Evolutionary conservation across 2,888 invertebrate species (phyloP), one percentile per base, ranked within the genome.

Genomic region (Caenorhabditis japonica): DNA sequence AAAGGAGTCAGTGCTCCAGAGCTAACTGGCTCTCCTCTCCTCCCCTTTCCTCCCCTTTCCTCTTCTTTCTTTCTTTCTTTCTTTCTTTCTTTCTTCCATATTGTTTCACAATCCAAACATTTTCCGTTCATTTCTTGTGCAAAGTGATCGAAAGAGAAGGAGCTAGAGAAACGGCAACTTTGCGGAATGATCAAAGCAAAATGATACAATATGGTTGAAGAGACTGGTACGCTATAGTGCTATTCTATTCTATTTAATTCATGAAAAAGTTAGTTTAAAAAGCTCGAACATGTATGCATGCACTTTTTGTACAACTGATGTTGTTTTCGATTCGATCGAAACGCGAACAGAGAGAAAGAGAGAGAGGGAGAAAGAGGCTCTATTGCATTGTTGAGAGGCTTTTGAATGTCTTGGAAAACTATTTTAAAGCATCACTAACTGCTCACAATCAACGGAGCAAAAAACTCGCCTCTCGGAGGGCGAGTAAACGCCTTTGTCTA

Each of bases 381-480:
- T 58, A 44, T 56, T 49, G 56, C 51, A 55, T 56, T 64, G n/a
- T 21, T 44, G 49, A 27, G 21, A 27, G 38, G 51, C 51, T 27
- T 56, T 66, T 30, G 66, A 66, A 51, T 51, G 51, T 41, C 25
- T 39, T 66, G 56, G 56, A 66, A 64, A 66, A 56, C 56, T 66
- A 58, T 58, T 56, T 55, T 56, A 43, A 66, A 66, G 43, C 66
- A 66, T 36, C 66, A 56, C 34, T 56, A n/a, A n/a, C n/a, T n/a
- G n/a, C n/a, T n/a, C n/a, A n/a, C n/a, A n/a, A n/a, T n/a, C n/a
- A n/a, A n/a, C n/a, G n/a, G n/a, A n/a, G 55, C 49, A 44, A 49
- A 39, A 46, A 64, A 38, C 62, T 34, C 25, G 15, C 47, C 44
- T 13, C 43, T 21, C 27, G 30, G 23, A 46, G 49, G 27, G 55